phyloP scores from a whole-genome alignment of 2,888 invertebrate species.

The Lutraria lutraria region DNA sequence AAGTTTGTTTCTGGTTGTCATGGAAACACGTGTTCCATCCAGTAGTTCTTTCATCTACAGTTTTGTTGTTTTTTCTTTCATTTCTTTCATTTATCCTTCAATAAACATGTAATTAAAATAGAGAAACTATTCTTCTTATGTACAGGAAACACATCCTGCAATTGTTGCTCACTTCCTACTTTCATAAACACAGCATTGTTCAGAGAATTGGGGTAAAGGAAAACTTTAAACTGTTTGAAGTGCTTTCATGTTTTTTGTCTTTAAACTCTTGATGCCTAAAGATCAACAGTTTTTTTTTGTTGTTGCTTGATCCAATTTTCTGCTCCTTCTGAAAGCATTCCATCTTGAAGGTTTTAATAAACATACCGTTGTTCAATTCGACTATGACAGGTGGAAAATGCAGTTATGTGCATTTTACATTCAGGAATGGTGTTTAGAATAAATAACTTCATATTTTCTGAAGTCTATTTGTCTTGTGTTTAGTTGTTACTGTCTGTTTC shows the following conservation, averaged over 20 bases:
- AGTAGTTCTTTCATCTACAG: neutral
- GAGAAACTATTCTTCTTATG: neutral
- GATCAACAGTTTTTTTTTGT: slow-evolving; percentile 11
- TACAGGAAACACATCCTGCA: neutral
- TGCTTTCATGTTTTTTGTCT: neutral
- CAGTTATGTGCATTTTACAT: neutral
- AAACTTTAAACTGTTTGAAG: slow-evolving; percentile 10
- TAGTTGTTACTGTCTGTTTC: neutral
- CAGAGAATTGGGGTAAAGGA: neutral
- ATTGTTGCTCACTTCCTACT: neutral
- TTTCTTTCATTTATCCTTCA: neutral
- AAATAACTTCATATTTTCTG: no score
- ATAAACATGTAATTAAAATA: neutral
- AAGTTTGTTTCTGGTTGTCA: neutral
- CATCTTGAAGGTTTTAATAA: neutral
- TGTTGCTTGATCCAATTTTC: neutral
- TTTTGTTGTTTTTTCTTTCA: neutral
- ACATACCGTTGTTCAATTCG: neutral
- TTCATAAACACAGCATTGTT: neutral
- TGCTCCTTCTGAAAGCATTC: neutral
- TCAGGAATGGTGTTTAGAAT: no score
- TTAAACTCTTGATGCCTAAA: neutral
- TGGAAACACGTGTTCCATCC: neutral
- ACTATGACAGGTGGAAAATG: neutral
- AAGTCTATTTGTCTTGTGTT: neutral